Base-by-base conservation (phyloP, 2,888 invertebrate species). In the Chironomus riparius region DNA sequence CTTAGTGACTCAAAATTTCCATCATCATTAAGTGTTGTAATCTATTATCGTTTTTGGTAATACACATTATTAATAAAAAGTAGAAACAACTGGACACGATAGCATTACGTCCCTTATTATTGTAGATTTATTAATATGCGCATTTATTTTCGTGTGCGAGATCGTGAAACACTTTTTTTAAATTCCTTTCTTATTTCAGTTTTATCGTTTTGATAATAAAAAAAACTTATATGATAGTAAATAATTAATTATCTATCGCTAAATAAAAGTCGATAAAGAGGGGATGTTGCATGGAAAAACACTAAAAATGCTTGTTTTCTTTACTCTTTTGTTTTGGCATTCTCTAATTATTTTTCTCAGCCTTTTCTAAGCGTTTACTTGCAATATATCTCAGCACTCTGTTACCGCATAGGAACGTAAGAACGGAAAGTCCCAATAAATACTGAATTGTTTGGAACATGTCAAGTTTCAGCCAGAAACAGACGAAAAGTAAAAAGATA, bases 391-490 rank as follows among this genome's bases (percentile, higher is more conserved):
- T 91, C 80, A 99, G 88, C 82, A 98, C 87, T 79, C 94, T 90
- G 83, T 97, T 97, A 2, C 98, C 98, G 77, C 93, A 90, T 56
- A 98, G 88, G 88, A 98, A 98, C 76, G 98, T 97, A 78, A 97
- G 87, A 56, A 92, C 86, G 77, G 91, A 96, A 76, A 98, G 87
- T 77, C 93, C 90, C 79, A 93, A 86, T 80, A 99, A 87, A 86
- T 94, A 95, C 79, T 95, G 92, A 80, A 97, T 86, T 18, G 98
- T 97, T 79, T 92, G 90, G 87, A 99, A 99, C 98, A 99, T 99
- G 81, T 95, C 91, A 80, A 98, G 86, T 82, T 91, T 88, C 79
- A 96, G 85, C 97, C 98, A 99, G 86, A 99, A 96, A 80, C 92
- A 84, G 75, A 89, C 91, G 86, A 97, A 98, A 95, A 85, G 85